Conservation (phyloP, 1,140 invertebrate genomes). For the Lithobius niger region DNA sequence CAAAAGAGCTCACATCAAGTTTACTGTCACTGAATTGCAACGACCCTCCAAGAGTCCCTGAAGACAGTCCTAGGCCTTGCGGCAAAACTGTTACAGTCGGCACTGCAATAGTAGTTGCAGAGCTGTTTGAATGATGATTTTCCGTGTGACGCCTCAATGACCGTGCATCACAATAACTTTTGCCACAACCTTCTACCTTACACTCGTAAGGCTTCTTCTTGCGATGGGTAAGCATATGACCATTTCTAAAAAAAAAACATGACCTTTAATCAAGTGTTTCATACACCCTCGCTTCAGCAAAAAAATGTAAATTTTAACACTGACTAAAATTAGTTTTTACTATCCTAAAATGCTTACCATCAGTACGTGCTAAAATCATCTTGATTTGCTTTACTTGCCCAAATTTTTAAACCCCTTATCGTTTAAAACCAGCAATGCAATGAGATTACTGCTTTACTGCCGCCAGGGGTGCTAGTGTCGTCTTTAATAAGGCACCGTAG, state of each 20-base stretch:
- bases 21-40: background rate
- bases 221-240: slow-evolving; percentile 91
- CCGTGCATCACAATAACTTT: slow-evolving; percentile 92
- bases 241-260: slow-evolving; percentile 57
- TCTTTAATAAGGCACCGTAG: too few relatives aligned
- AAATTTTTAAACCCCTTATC: too few relatives aligned
- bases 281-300: too few relatives aligned
- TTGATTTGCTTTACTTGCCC: too few relatives aligned
- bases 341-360: too few relatives aligned
- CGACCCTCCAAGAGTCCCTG: background rate
- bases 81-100: slow-evolving; percentile 1
- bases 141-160: slow-evolving; percentile 88
- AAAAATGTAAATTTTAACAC: too few relatives aligned
- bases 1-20: background rate
- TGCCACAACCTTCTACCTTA: slow-evolving; percentile 87
- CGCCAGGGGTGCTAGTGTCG: too few relatives aligned
- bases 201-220: slow-evolving; percentile 97
- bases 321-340: too few relatives aligned
- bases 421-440: too few relatives aligned
- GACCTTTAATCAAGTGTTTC: too few relatives aligned
- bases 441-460: too few relatives aligned
- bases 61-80: background rate
- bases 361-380: too few relatives aligned
- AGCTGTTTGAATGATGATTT: slow-evolving; percentile 57
- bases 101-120: slow-evolving; percentile 6